Evolutionary conservation across 2,113 vertebrate genomes (phyloP), one percentile per base, ranked within the genome.

Genomic region (Cisticola juncidis): DNA sequence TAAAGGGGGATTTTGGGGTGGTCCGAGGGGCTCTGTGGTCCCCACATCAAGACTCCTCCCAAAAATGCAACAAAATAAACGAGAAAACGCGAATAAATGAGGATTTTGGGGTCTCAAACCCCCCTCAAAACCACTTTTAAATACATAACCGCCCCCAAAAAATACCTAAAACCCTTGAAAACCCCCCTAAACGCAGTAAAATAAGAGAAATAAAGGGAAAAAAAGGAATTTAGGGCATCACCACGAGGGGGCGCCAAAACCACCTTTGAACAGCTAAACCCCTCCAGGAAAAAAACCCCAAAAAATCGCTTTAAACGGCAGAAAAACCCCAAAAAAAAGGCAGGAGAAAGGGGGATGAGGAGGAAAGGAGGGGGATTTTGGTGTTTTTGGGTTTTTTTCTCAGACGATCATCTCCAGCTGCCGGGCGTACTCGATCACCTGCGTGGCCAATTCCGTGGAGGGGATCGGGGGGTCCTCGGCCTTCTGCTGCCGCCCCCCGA

Each of bases 321-420:
- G 1, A 35, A 76, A 29, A 29, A 6, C 20, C 14, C 14, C 8
- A 0, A 15, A 65, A n/a, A 62, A 36, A 21, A 35, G 5, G 4
- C 2, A 2, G 9, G 13, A 25, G 12, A 36, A 31, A 38, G 0
- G 19, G 9, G 10, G 35, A 16, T 12, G 2, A 9, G 6, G 21
- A 12, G 14, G 40, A 3, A 28, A 16, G 0, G 6, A 29, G 3
- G 5, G 14, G 40, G 22, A 35, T 48, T 31, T 5, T 6, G 9
- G 23, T 6, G 11, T 14, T 60, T 13, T 2, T 7, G n/a, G n/a
- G n/a, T n/a, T n/a, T n/a, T n/a, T n/a, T n/a, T n/a, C n/a, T 82
- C 80, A 82, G 56, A 82, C 80, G 36, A 82, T 82, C 80, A 82
- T 82, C 56, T 82, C 80, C 31, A 82, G 66, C 66, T 82, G 80